Base-by-base conservation (phyloP, 1,140 invertebrate species). In the Pseudomyrmex cubaensis region DNA sequence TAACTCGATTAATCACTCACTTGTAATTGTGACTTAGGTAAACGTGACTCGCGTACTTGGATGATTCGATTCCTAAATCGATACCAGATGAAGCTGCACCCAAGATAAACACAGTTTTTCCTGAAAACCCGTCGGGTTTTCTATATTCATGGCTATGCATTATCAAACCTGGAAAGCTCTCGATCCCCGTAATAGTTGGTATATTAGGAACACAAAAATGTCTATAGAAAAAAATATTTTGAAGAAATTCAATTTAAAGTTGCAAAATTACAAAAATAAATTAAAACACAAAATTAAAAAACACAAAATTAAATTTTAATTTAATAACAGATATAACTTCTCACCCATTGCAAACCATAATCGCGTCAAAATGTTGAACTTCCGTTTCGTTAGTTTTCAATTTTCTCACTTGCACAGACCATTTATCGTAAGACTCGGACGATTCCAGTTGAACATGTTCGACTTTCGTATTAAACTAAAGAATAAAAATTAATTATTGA, bases 121-220 rank as follows among this genome's bases (percentile, higher is more conserved):
- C 94, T 22, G 87, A 84, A 91, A 95, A 97, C 46, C 83, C 54
- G 62, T 96, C 94, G 0, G 96, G 95, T 52, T 90, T 92, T 87
- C 97, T 94, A 88, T 97, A 98, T 75, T 95, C 91, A 87, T 97
- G 96, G 88, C 96, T 97, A 86, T 98, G 97, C 15, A 96, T 88
- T n/a, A 95, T 77, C 46, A 89, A 74, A 15, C 96, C 96, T 73
- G 89, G 50, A 90, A 97, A 97, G n/a, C 85, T 90, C n/a, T 95
- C 90, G 9, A 95, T 90, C 17, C 96, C 96, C 3, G 89, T 84
- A 82, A 97, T 95, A 15, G 90, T 74, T 9, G 97, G 96, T 54
- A 95, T 91, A 17, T 94, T 90, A n/a, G 97, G 96, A 7, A 95
- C 92, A 46, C 94, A 95, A 91, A 96, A 97, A 91, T 97, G 96